Base-by-base conservation (phyloP, 37 sponge, comb jelly and placozoan genomes). In the Cliona cf. orientalis region DNA sequence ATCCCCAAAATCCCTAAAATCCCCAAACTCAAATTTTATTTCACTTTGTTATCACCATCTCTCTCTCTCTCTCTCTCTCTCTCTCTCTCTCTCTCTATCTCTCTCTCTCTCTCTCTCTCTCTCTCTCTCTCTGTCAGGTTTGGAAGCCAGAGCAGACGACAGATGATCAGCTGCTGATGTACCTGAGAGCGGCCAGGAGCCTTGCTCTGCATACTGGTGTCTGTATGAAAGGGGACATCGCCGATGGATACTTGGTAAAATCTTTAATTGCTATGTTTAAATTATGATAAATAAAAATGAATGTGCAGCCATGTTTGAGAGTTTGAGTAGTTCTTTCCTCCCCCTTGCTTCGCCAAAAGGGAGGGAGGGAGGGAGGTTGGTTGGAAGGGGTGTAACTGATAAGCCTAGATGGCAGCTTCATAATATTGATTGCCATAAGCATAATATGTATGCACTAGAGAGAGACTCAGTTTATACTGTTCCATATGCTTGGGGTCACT, bases 191-290 rank as follows among this genome's bases (percentile, higher is more conserved):
- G 43, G 90, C 86, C 42, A 86, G 92, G 87, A 91, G 92, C 58
- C 79, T 91, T 58, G 92, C 92, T 3, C 76, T 91, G 21, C 92
- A 91, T 42, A 88, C 92, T 83, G 92, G 92, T 3, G 43, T 91
- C 22, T 91, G 84, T 39, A 75, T 91, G 70, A 82, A 72, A 58
- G 92, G 92, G 9, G 66, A 53, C 59, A 60, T 87, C 0, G 44
- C 80, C 45, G 87, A 91, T 57, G 92, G 92, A 0, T 83, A 79
- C 46, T 42, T 87, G 84, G 92, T 91, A 73, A 87, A 68, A 40
- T 29, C n/a, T 62, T n/a, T 37, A 3, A 3, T 12, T 14, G 28
- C 23, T 59, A 59, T 14, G 11, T 59, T 25, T 59, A 59, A 59
- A 59, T 19, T 19, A 19, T n/a, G n/a, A n/a, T n/a, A n/a, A n/a